Evolutionary conservation across 1,140 invertebrate genomes (phyloP).

Genomic region (Lamellibrachia luymesi): DNA sequence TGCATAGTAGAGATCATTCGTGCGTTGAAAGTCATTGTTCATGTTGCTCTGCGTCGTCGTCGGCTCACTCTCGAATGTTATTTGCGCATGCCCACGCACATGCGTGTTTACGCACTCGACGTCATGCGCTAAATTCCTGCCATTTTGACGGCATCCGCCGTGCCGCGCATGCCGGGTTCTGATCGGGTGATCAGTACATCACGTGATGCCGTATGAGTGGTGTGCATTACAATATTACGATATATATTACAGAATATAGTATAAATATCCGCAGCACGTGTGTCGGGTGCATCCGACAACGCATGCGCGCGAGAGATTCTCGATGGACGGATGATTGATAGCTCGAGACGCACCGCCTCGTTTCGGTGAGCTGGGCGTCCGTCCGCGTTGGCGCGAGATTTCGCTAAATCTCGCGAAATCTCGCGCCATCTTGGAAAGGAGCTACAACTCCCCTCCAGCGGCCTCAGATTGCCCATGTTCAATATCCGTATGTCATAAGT

Average conservation of each 20-base stretch:
- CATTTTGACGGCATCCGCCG: background rate
- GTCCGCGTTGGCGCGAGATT: too few relatives aligned
- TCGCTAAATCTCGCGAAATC: background rate
- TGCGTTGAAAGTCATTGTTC: background rate
- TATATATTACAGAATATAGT: conserved; percentile 1
- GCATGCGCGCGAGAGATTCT: background rate
- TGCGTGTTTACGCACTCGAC: background rate
- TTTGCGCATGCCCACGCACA: background rate
- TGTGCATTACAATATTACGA: conserved; percentile 1
- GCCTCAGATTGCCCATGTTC: background rate
- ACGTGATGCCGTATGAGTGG: background rate
- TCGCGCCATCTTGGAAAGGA: too few relatives aligned
- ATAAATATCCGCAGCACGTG: background rate
- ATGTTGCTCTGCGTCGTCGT: background rate
- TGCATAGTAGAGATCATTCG: conserved; percentile 4
- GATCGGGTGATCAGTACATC: background rate
- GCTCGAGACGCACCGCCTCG: background rate
- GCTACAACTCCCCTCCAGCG: background rate
- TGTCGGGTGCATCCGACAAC: background rate
- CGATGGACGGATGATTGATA: background rate
- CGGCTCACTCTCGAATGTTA: background rate
- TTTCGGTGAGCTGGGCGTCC: background rate
- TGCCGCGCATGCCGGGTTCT: background rate
- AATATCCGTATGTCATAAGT: background rate
- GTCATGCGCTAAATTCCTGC: background rate